These are phyloP conservation scores for Nymphalis c-album DNA, from an alignment of 2,888 invertebrate species.

Conservation along the genomic window DNA sequence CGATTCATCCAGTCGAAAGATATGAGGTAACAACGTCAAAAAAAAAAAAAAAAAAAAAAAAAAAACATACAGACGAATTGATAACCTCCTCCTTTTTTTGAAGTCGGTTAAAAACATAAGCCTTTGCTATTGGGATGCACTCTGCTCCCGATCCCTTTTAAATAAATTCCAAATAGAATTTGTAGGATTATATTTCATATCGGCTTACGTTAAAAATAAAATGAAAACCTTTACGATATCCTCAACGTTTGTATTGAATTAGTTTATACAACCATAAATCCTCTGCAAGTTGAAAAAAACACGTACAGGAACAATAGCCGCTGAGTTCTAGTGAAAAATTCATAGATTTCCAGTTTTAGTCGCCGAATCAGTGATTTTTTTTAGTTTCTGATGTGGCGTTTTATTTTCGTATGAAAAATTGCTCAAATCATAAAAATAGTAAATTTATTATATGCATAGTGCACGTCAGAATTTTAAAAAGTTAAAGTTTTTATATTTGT, in stretches of 20 bases:
- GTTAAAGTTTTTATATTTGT: not conserved
- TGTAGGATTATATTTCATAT: conserved; percentile 12
- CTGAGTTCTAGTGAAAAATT: conserved; percentile 38
- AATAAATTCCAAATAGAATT: not conserved
- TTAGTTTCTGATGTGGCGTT: conserved; percentile 19
- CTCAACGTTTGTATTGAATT: conserved; percentile 24
- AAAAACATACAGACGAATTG: too few species aligned
- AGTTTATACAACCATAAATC: conserved; percentile 29
- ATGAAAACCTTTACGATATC: conserved; percentile 7
- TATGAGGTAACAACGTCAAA: too few species aligned
- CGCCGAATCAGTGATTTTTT: conserved; percentile 24
- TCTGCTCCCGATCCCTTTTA: not conserved
- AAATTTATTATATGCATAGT: conserved; percentile 12
- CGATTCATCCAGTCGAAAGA: too few species aligned
- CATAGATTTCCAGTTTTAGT: conserved; percentile 36
- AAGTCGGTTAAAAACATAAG: conserved; percentile 1
- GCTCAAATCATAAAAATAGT: conserved; percentile 33
- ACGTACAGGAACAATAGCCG: conserved; percentile 36
- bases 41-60: too few species aligned
- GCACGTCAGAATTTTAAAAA: not conserved
- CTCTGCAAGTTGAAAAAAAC: conserved; percentile 28
- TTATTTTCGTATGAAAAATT: conserved; percentile 28
- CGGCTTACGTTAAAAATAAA: conserved; percentile 9
- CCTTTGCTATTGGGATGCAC: not conserved
- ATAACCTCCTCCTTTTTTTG: too few species aligned